Conservation (phyloP, 2,113 vertebrate genomes). For the Indicator maculatus region DNA sequence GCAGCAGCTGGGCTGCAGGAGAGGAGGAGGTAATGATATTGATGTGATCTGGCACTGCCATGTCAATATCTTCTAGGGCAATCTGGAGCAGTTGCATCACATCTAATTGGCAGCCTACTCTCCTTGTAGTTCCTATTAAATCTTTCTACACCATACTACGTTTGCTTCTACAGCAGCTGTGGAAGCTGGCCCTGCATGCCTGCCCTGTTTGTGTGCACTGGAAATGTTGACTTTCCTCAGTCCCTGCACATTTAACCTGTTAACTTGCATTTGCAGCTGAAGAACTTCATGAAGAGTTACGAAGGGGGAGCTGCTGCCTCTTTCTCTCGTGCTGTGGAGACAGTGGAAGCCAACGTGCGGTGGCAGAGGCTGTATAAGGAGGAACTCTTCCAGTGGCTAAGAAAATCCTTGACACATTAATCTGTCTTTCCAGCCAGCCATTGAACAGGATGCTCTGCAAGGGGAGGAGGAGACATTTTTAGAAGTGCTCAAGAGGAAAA, state of each 20-base stretch:
- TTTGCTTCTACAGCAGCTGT: background rate
- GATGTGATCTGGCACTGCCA: conserved; percentile 29
- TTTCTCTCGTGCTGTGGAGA: conserved; percentile 90
- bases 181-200: background rate
- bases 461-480: conserved; percentile 58
- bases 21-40: conserved; percentile 20
- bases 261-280: conserved; percentile 83
- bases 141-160: background rate
- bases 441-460: conserved; percentile 46
- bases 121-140: conserved; percentile 23
- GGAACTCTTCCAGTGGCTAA: conserved; percentile 94
- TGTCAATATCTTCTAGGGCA: conserved; percentile 37
- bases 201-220: background rate
- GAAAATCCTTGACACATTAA: conserved; percentile 86
- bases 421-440: background rate
- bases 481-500: conserved; percentile 40
- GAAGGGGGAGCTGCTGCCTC: conserved; percentile 83
- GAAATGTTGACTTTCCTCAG: background rate
- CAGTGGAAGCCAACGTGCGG: conserved; percentile 92
- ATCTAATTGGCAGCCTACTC: conserved; percentile 21
- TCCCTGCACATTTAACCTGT: conserved; percentile 4
- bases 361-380: conserved; percentile 93
- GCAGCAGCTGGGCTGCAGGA: conserved; percentile 23
- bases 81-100: conserved; percentile 22
- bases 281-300: conserved; percentile 89